phyloP scores from a whole-genome alignment of 92 coral and sea anemone genomes.

The Epizoanthus scotinus region DNA sequence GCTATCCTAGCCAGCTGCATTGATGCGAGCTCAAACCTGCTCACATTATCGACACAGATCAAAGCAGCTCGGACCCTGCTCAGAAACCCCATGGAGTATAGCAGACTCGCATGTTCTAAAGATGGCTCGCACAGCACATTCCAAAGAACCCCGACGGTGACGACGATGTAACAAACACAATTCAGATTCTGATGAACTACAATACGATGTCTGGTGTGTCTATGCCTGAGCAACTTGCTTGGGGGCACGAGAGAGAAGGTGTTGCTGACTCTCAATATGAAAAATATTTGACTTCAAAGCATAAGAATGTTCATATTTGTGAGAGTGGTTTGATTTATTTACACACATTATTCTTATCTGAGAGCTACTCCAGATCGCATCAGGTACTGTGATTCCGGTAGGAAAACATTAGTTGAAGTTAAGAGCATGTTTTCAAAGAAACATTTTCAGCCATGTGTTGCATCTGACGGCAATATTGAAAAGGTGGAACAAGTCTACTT shows the following conservation, averaged over 20 bases:
- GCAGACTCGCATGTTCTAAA: too few relatives aligned
- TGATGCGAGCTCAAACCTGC: too few relatives aligned
- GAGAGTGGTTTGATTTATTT: conserved; percentile 53
- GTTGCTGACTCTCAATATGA: conserved; percentile 9
- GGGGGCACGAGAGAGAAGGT: conserved; percentile 11
- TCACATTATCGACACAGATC: too few relatives aligned
- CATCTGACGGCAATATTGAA: too few relatives aligned
- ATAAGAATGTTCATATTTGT: background rate
- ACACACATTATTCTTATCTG: conserved; percentile 8
- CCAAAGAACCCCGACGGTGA: too few relatives aligned
- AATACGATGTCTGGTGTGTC: background rate
- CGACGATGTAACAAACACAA: background rate
- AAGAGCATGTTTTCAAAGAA: conserved; percentile 22
- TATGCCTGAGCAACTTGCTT: conserved; percentile 6
- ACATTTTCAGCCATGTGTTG: too few relatives aligned
- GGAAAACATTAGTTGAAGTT: conserved; percentile 9
- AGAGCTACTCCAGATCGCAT: conserved; percentile 28
- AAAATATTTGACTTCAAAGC: conserved; percentile 2
- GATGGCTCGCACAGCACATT: too few relatives aligned
- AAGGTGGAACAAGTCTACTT: background rate
- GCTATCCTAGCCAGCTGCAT: too few relatives aligned
- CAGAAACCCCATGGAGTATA: too few relatives aligned
- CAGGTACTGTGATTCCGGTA: conserved; percentile 18
- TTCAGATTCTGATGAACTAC: conserved; percentile 13
- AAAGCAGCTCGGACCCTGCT: too few relatives aligned